Conservation (phyloP, 2,888 invertebrate species). For the Arrhopalites spinosus region DNA sequence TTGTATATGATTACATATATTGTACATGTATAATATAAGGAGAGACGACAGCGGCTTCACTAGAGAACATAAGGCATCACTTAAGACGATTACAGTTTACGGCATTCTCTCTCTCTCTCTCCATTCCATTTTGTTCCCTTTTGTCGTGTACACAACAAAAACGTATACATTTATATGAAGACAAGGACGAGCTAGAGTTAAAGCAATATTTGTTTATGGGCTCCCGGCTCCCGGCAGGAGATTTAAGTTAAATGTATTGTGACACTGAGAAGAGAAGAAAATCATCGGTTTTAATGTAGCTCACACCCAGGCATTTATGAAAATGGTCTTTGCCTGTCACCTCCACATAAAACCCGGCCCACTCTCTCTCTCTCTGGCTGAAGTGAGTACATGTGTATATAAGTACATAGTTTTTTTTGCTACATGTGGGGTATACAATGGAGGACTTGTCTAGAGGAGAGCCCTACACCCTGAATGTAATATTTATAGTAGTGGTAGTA, state of each 20-base stretch:
- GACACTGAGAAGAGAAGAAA: conserved; percentile 37
- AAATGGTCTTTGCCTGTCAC: conserved; percentile 8
- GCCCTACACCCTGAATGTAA: background rate
- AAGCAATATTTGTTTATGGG: conserved; percentile 28
- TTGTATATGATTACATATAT: too few relatives aligned
- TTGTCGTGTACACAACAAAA: too few relatives aligned
- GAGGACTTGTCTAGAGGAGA: background rate
- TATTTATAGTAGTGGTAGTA: background rate
- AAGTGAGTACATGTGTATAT: too few relatives aligned
- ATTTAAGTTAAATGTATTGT: conserved; percentile 39
- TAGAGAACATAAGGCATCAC: conserved; percentile 16
- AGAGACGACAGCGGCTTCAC: background rate
- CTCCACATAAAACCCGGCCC: conserved; percentile 22
- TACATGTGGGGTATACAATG: too few relatives aligned
- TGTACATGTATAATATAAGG: too few relatives aligned
- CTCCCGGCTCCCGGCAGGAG: conserved; percentile 27
- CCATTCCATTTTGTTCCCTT: background rate
- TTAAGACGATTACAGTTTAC: conserved; percentile 31
- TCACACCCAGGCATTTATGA: conserved; percentile 39
- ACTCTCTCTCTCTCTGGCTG: conserved; percentile 6
- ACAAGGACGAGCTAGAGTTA: conserved; percentile 7
- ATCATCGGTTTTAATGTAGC: conserved; percentile 44
- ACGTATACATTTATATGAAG: background rate
- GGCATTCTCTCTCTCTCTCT: background rate
- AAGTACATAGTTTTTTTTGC: too few relatives aligned